Base-by-base conservation (phyloP, 2,797 vertebrate genomes). In the Pogoniulus pusillus region DNA sequence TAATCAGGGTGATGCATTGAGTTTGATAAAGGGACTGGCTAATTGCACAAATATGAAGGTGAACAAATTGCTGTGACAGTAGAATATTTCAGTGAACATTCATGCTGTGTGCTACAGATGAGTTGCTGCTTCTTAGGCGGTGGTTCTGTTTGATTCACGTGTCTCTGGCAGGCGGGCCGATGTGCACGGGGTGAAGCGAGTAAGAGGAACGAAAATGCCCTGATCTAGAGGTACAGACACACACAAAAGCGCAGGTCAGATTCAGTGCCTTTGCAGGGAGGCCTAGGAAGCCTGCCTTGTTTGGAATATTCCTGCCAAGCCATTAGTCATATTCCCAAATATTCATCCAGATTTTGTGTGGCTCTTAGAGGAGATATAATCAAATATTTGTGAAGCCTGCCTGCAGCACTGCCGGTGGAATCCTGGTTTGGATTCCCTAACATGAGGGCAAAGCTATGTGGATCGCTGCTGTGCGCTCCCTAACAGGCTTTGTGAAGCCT, bases 261-360 rank as follows among this genome's bases (percentile, higher is more conserved):
- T 90, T 79, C 35, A 82, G 69, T 29, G 63, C 37, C 72, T 75
- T 90, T 51, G 26, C 60, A 69, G 69, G 89, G 87, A 93, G 77
- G 74, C 64, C 39, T 41, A 27, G 72, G 55, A 93, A 77, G 37
- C 39, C 59, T 91, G 81, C 39, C 59, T 89, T 81, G 69, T 20
- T 87, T 93, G 89, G 90, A 94, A 93, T 94, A 93, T 83, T 91
- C 76, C 79, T 70, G 70, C 75, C 11, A 35, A 85, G 60, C 66
- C 62, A 75, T 88, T 93, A 91, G 88, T 93, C 85, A 81, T 45
- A 87, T 82, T 68, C 79, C 86, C 87, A 93, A 93, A 92, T 83
- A 91, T 62, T 95, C 85, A 85, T 95, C 92, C 90, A 29, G 66
- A 92, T 91, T 93, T 94, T 90, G 64, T 75, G 73, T 69, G 64